phyloP scores from a whole-genome alignment of 2,113 vertebrate genomes.

The Aleadryas rufinucha region DNA sequence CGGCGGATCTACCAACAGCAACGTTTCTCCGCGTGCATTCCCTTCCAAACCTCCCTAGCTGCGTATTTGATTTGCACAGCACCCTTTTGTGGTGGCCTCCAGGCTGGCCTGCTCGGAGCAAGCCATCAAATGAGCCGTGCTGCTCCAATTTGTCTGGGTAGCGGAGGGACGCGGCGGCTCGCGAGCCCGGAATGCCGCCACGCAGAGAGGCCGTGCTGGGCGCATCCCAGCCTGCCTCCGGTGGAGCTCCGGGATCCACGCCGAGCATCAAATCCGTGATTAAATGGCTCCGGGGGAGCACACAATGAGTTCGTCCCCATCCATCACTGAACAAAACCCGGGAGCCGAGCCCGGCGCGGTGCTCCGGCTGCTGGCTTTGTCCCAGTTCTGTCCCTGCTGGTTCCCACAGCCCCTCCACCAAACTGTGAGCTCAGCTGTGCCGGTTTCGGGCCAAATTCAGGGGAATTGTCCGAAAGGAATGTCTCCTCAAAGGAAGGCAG shows the following conservation, averaged over 20 bases:
- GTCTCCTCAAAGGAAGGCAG: too few relatives aligned
- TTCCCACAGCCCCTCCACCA: neutral
- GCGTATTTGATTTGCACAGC: neutral
- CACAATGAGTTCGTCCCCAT: neutral
- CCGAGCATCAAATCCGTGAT: neutral
- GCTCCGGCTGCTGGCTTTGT: neutral
- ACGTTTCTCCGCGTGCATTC: fast-evolving
- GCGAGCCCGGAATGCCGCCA: neutral
- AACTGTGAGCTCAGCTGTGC: neutral
- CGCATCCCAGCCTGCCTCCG: neutral
- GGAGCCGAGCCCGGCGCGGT: neutral
- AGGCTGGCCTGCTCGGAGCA: neutral
- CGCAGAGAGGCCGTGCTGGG: neutral
- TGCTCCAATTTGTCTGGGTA: neutral
- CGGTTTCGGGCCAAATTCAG: too few relatives aligned
- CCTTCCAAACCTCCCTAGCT: neutral
- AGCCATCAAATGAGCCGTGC: neutral
- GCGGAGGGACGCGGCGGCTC: fast-evolving
- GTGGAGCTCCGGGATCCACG: neutral
- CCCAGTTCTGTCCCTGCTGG: neutral
- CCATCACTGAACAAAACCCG: neutral
- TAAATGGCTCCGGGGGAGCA: neutral
- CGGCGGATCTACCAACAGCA: fast-evolving
- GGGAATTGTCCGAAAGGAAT: too few relatives aligned
- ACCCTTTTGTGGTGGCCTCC: neutral